Evolutionary conservation across 2,888 invertebrate genomes (phyloP), one percentile per base, ranked within the genome.

Genomic region (Nymphalis polychloros): DNA sequence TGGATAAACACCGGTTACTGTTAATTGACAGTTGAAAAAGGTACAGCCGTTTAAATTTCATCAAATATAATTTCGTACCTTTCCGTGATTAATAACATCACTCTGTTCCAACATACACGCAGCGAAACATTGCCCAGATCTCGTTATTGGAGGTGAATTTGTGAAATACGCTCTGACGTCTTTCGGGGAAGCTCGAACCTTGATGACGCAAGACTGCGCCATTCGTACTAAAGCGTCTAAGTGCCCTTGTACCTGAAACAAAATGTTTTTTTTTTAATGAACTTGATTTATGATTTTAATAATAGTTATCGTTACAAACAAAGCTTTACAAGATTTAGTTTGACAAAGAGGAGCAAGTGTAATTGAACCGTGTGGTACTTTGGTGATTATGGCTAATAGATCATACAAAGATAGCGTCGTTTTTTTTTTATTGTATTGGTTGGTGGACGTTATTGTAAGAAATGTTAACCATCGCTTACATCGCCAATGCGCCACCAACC

Each of bases 31-130:
- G 16, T 13, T n/a, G 2, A 5, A 59, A 41, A n/a, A 13, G 8
- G 19, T n/a, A n/a, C n/a, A 41, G 41, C 5, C 20, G 41, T 13
- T 13, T 13, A 48, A 20, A 8, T n/a, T 49, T 10, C n/a, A 57
- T 57, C n/a, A 31, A 8, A 55, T 19, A 16, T 50, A 31, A n/a
- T n/a, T n/a, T 59, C 67, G 61, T 74, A 90, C 92, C 83, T 91
- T 90, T 1, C 92, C 91, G 77, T 92, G 89, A 72, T 85, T 89
- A 48, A 93, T 87, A 65, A 92, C 83, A 65, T 92, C 91, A 74
- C 91, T 91, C 78, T 91, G 92, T 70, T 93, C 93, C 68, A 93
- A 75, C 92, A 93, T 92, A 75, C 93, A 93, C 0, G 91, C 91
- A 0, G 91, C 90, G 62, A 93, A 89, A 76, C 93, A 93, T 67